These are phyloP conservation scores for Argyrosomus regius DNA, from an alignment of 2,797 vertebrate genomes.

Conservation along the genomic window DNA sequence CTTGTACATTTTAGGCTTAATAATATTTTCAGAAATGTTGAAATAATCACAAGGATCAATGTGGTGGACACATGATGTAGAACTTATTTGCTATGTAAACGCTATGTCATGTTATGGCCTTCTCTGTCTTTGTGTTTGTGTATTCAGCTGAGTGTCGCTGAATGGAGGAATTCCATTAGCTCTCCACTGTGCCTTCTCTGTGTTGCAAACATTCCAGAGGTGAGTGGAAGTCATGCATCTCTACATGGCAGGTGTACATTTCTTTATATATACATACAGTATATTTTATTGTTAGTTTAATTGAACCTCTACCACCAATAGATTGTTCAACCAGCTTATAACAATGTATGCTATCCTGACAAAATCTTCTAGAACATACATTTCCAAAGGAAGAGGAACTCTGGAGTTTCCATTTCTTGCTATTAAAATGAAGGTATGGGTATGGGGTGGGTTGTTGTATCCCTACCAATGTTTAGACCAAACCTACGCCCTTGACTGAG, in stretches of 20 bases:
- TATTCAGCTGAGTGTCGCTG: slow-evolving; percentile 36
- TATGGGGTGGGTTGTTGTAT: too few species aligned
- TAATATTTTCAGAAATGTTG: background rate
- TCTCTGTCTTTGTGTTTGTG: slow-evolving; percentile 16
- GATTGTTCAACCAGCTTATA: too few species aligned
- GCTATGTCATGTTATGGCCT: background rate
- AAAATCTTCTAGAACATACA: too few species aligned
- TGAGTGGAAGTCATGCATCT: background rate
- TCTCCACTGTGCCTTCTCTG: background rate
- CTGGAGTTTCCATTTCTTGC: too few species aligned
- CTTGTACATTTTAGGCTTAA: background rate
- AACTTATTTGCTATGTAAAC: slow-evolving; percentile 20
- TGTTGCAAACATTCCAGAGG: slow-evolving; percentile 18
- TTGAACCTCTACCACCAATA: too few species aligned
- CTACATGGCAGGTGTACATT: slow-evolving; percentile 7
- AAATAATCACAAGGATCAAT: background rate
- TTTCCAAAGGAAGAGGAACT: too few species aligned
- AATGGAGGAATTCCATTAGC: slow-evolving; percentile 8
- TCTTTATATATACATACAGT: background rate
- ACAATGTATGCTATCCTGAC: too few species aligned
- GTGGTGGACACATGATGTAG: background rate
- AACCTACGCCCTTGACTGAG: too few species aligned
- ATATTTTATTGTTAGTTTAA: too few species aligned
- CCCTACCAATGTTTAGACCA: too few species aligned
- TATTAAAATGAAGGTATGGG: too few species aligned